Conservation (phyloP, 2,888 invertebrate species). For the Galerucella nymphaeae region DNA sequence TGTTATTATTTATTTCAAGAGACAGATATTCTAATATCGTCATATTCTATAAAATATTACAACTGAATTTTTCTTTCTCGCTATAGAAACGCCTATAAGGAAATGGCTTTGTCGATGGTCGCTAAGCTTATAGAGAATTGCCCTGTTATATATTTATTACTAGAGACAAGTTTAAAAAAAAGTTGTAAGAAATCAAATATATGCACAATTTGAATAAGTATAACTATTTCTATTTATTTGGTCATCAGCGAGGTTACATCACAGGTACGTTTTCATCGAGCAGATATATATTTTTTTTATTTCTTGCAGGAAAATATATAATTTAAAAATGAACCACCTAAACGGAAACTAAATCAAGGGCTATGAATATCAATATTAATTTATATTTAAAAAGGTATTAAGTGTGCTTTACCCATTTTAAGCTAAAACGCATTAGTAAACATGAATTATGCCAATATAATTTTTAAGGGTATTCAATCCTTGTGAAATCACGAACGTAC, state of each 20-base stretch:
- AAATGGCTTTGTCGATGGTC: conserved; percentile 43
- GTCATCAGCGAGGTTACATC: conserved; percentile 62
- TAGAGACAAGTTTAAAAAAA: conserved; percentile 42
- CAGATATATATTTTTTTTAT: conserved; percentile 28
- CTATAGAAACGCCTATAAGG: neutral
- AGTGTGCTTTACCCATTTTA: too few relatives aligned
- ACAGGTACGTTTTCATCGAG: conserved; percentile 59
- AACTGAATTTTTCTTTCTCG: neutral
- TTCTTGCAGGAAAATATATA: conserved; percentile 21
- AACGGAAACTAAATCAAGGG: too few relatives aligned
- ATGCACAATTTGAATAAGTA: conserved; percentile 44
- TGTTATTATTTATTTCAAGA: neutral
- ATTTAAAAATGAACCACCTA: too few relatives aligned
- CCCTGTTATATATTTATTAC: conserved; percentile 58
- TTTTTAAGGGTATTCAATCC: too few relatives aligned
- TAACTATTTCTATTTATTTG: conserved; percentile 59
- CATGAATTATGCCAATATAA: too few relatives aligned
- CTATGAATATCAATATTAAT: too few relatives aligned
- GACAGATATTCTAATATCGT: neutral
- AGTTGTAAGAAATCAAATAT: conserved; percentile 49
- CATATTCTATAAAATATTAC: conserved; percentile 9
- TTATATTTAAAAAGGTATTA: too few relatives aligned
- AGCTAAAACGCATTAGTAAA: too few relatives aligned
- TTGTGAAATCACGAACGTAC: too few relatives aligned
- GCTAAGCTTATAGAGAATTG: conserved; percentile 63